phyloP scores from a whole-genome alignment of 2,113 vertebrate species.

The Cyanoramphus novaezelandiae region DNA sequence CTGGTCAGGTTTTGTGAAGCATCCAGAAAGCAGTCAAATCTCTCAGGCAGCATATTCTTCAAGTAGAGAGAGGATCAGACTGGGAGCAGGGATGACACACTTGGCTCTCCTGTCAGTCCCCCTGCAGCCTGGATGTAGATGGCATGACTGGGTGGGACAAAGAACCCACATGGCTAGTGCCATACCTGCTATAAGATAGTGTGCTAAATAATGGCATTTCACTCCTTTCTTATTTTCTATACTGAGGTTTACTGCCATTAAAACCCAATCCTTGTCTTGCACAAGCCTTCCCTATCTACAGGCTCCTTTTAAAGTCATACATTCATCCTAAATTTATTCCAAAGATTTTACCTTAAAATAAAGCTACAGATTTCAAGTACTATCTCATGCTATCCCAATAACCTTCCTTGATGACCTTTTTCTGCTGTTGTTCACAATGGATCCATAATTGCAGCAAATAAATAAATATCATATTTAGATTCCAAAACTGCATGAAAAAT shows the following conservation, averaged over 20 bases:
- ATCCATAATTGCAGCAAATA: neutral
- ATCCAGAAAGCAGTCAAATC: neutral
- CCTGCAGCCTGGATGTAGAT: neutral
- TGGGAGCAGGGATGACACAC: neutral
- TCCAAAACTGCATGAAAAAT: conserved; percentile 9
- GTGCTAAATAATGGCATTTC: fast-evolving
- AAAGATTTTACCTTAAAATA: neutral
- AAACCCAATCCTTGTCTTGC: neutral
- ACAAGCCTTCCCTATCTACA: neutral
- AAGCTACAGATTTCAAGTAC: neutral
- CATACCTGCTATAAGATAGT: neutral
- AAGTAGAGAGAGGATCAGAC: neutral
- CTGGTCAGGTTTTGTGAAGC: neutral
- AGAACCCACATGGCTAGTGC: neutral
- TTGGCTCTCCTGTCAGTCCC: neutral
- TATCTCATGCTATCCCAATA: neutral
- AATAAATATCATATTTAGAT: conserved; percentile 25
- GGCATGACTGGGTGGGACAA: neutral
- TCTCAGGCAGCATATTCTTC: neutral
- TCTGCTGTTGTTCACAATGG: neutral
- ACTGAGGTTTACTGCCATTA: neutral
- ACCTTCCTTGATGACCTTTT: neutral
- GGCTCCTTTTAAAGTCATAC: neutral
- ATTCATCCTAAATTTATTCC: neutral
- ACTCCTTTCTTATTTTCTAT: neutral